Base-by-base conservation (phyloP, 1,140 invertebrate species). In the Drosophila quadrilineata region DNA sequence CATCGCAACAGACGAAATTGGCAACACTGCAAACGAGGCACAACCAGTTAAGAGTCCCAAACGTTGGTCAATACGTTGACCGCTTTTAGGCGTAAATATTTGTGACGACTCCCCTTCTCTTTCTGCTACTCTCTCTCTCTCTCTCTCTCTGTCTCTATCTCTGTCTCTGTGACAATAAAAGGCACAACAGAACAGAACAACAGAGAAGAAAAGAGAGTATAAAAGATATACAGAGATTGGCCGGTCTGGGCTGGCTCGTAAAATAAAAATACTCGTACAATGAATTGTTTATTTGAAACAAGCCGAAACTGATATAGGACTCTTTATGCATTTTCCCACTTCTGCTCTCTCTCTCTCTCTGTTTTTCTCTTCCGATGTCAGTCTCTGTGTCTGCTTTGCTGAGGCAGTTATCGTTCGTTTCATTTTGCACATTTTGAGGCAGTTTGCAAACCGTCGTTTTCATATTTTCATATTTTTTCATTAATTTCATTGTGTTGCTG, bases 81-180 rank as follows among this genome's bases (percentile, higher is more conserved):
- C 63, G 75, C 66, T 80, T 71, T 79, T 79, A 71, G 71, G 71
- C 71, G 76, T 19, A 80, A 80, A 82, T 75, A 80, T 80, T 75
- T 80, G 67, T 43, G 58, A 21, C 17, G 35, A 6, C 24, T 36
- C 29, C n/a, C 14, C 16, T 16, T 38, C 35, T 38, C 17, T 36
- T 16, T 10, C 9, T 19, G 6, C 14, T 3, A 12, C 3, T 6
- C 48, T 28, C 14, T 3, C 19, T 0, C 29, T 6, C 8, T 21
- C 4, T 46, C 10, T 31, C 14, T 33, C 3, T 38, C 22, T 40
- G 22, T 28, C 22, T 29, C 28, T 45, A 24, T 29, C 24, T 14
- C n/a, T n/a, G 8, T 17, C 3, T 24, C 6, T 2, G 45, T 31
- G 56, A 12, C 54, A 71, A 66, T 75, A 75, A 75, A 75, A 60